A percentile compares a stretch with the other conserved stretches of the same genome.
Evolutionary conservation across 92 coral and sea anemone genomes (phyloP).

Genomic region (Galaxea fascicularis): DNA sequence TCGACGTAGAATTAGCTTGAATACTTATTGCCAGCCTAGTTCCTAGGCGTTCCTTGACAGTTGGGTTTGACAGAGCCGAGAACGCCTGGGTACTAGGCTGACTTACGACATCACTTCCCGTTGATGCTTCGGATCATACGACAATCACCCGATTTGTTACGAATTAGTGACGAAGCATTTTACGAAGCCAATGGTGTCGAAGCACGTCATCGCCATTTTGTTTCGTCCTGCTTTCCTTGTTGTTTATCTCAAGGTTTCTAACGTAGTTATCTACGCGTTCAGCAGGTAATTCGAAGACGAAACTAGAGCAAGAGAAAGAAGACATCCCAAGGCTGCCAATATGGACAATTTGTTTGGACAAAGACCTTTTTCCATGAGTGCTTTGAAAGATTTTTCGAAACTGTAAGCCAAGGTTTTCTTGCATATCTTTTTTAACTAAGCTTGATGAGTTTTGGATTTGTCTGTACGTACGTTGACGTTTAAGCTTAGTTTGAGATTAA

Average conservation of each 20-base stretch:
- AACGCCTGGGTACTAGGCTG: too few relatives aligned
- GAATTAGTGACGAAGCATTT: not conserved
- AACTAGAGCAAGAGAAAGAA: not conserved
- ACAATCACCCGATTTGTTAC: not conserved
- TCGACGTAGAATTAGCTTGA: too few relatives aligned
- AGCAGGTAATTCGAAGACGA: not conserved
- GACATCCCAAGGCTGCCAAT: not conserved
- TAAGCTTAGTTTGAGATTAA: too few relatives aligned
- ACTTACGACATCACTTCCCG: not conserved
- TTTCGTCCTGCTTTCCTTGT: not conserved
- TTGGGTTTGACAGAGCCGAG: too few relatives aligned
- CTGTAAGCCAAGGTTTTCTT: slow-evolving; percentile 90
- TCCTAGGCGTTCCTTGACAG: too few relatives aligned
- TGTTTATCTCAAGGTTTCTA: not conserved
- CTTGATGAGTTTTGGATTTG: too few relatives aligned
- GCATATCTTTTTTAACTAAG: not conserved
- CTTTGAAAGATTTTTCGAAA: slow-evolving; percentile 94
- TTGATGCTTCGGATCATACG: not conserved
- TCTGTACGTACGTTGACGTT: too few relatives aligned
- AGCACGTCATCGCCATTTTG: slow-evolving; percentile 32
- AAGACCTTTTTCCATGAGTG: slow-evolving; percentile 82
- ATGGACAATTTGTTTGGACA: slow-evolving; percentile 88
- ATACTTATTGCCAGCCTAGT: not conserved
- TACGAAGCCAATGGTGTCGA: slow-evolving; percentile 17
- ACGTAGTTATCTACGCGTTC: not conserved